Percentiles rank a stretch among this genome's conserved stretches.
Evolutionary conservation across 2,113 vertebrate genomes (phyloP).

Genomic region (Oriolus oriolus): DNA sequence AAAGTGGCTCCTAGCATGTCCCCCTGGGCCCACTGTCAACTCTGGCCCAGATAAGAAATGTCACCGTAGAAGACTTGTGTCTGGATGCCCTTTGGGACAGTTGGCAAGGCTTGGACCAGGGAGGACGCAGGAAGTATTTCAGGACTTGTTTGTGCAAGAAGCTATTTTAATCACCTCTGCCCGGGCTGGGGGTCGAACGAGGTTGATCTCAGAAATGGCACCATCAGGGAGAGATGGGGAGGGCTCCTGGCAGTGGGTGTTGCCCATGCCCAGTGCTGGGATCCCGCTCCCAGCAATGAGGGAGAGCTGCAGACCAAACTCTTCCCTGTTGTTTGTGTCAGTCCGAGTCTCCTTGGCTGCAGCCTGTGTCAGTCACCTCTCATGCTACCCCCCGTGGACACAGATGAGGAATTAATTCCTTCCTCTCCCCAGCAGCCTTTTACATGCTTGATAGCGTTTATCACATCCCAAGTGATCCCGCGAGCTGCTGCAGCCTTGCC

Average conservation of each 20-base stretch:
- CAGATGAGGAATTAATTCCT: conserved; percentile 3
- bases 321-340: background rate
- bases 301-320: background rate
- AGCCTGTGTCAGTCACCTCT: background rate
- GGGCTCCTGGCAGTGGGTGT: background rate
- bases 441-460: background rate
- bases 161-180: conserved; percentile 21
- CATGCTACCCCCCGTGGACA: background rate
- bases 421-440: background rate
- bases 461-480: background rate
- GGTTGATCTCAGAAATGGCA: background rate
- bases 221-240: background rate
- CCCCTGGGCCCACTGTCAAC: background rate
- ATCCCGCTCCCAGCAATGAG: rapidly evolving
- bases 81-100: background rate
- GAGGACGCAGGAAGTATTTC: background rate
- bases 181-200: background rate
- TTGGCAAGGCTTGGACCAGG: background rate
- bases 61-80: background rate
- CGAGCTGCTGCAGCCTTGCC: background rate
- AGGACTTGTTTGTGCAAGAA: conserved; percentile 37
- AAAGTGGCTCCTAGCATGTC: background rate
- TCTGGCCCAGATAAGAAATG: conserved; percentile 29
- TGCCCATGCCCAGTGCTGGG: background rate
- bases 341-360: background rate